Base-by-base conservation (phyloP, 2,797 vertebrate species). In the Acridotheres tristis region DNA sequence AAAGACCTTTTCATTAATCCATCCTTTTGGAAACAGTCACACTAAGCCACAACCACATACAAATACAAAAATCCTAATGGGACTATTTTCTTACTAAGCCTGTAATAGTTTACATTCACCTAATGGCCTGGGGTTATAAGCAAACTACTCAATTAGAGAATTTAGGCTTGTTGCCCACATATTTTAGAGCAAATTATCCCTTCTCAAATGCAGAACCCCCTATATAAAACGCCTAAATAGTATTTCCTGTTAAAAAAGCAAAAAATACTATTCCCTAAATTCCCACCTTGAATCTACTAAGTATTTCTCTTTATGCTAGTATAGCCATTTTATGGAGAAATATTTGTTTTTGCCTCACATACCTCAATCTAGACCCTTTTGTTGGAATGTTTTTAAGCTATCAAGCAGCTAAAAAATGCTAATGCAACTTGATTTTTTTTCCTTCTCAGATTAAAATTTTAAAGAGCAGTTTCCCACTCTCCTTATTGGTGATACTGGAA, bases 71-170 rank as follows among this genome's bases (percentile, higher is more conserved):
- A 97, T 97, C 97, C 98, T 98, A 98, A 98, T 98, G 98, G 97
- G 98, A 98, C 97, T 97, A 97, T 98, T 98, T 98, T 98, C 92
- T 98, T 98, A 96, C 97, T 97, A 97, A 97, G 96, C 96, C 95
- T 97, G 97, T 98, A 98, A 98, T 97, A 98, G 97, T 98, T 98
- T 98, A 98, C 97, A 96, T 98, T 98, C 97, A 97, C 96, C 97
- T 98, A 98, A 98, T 98, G 96, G 97, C 97, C 98, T 97, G 97
- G 69, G 97, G 98, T 98, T 98, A 98, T 98, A 97, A 98, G 98
- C 96, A 98, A 98, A 98, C 97, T 98, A 98, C 97, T 98, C 97
- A 98, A 98, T 98, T 98, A 98, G 97, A 97, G 97, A 98, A 97
- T 98, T 98, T 98, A 98, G 98, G 98, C 97, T 97, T 95, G 87